Evolutionary conservation across 2,797 vertebrate species (phyloP).

Genomic region (Lutjanus argentimaculatus): DNA sequence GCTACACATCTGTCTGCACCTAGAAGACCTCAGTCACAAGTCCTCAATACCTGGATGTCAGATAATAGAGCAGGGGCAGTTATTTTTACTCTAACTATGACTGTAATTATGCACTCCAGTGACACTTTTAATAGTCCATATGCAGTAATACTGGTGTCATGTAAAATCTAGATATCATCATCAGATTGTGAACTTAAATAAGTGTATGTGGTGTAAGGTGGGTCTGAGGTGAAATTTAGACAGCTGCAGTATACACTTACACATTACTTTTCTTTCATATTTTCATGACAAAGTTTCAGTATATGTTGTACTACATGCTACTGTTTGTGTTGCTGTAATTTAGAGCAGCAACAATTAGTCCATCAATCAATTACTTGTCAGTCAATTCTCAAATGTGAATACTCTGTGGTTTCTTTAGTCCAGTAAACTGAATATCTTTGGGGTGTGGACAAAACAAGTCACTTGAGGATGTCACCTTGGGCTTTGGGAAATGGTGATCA

Average conservation of each 20-base stretch:
- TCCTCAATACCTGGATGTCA: background rate
- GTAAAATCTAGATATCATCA: too few relatives aligned
- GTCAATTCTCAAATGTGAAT: too few relatives aligned
- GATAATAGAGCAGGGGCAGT: background rate
- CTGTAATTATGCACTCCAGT: background rate
- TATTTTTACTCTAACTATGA: background rate
- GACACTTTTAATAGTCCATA: background rate
- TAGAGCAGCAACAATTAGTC: too few relatives aligned
- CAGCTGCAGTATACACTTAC: background rate
- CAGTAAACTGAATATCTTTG: too few relatives aligned
- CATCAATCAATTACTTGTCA: too few relatives aligned
- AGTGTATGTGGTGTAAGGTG: background rate
- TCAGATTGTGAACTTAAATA: background rate
- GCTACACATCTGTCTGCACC: slow-evolving; percentile 44
- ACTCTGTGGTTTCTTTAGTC: too few relatives aligned
- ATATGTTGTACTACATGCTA: background rate
- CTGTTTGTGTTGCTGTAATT: background rate
- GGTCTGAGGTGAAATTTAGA: background rate
- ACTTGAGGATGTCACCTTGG: too few relatives aligned
- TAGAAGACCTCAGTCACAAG: too few relatives aligned
- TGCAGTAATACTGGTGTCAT: background rate
- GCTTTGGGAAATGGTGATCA: too few relatives aligned
- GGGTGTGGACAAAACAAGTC: too few relatives aligned
- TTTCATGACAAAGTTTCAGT: background rate
- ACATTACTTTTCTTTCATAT: background rate